Evolutionary conservation across 2,888 invertebrate genomes (phyloP), one percentile per base, ranked within the genome.

Genomic region (Eumerus sabulonum): DNA sequence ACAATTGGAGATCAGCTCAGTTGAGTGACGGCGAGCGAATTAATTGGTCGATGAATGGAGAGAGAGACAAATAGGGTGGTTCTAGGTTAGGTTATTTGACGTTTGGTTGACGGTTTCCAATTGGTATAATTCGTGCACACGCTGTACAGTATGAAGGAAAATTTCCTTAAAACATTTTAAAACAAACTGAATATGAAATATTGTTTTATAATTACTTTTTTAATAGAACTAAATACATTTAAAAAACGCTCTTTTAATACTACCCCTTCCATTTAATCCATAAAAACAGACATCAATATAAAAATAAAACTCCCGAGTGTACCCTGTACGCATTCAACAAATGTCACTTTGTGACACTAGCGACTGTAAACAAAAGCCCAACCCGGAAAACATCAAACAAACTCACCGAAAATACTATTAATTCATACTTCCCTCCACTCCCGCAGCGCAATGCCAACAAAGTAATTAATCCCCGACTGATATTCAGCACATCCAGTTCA

Each of bases 261-360:
- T n/a, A n/a, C n/a, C n/a, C n/a, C n/a, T n/a, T n/a, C n/a, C n/a
- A n/a, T n/a, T n/a, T n/a, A n/a, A n/a, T n/a, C n/a, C n/a, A n/a
- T n/a, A n/a, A n/a, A n/a, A n/a, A n/a, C n/a, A n/a, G n/a, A n/a
- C n/a, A n/a, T n/a, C n/a, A n/a, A n/a, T n/a, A n/a, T n/a, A n/a
- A n/a, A n/a, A n/a, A n/a, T n/a, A n/a, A n/a, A n/a, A n/a, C n/a
- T n/a, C n/a, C n/a, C n/a, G n/a, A 27, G 27, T 27, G n/a, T 62
- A 72, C 72, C 77, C 77, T 72, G 42, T 67, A 1, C 2, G 3
- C 12, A 53, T 53, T 72, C 72, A 77, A 77, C 67, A 72, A 71
- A 60, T 77, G 63, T 45, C 67, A 67, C 11, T 38, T 42, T 35
- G 16, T 57, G 67, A 73, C 72, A 62, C 19, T 62, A 51, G 9